Percentiles rank a stretch among this genome's conserved stretches.
These are phyloP conservation scores for Ctenodactylus gundi DNA, from an alignment of 2,113 vertebrate species.

Conservation along the genomic window DNA sequence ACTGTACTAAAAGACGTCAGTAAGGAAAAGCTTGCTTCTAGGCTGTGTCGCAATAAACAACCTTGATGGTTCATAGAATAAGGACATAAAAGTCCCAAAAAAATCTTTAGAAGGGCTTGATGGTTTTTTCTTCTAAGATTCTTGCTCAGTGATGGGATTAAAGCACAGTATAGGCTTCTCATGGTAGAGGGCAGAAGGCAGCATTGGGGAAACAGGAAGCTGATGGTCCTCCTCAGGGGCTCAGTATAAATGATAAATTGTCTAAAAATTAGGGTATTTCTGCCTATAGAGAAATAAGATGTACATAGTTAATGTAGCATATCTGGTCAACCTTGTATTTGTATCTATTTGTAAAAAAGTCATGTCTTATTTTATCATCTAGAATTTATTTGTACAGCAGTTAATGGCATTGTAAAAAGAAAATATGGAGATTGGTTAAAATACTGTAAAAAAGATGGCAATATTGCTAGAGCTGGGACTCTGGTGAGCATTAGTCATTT, in stretches of 20 bases:
- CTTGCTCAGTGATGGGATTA: conserved; percentile 76
- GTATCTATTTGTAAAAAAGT: conserved; percentile 88
- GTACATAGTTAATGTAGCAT: conserved; percentile 85
- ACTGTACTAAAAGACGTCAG: conserved; percentile 57
- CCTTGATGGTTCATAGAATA: conserved; percentile 48
- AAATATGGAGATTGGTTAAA: conserved; percentile 80
- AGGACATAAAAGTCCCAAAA: conserved; percentile 39
- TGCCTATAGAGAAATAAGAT: conserved; percentile 81
- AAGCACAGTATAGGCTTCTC: conserved; percentile 78
- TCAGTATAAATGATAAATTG: conserved; percentile 76
- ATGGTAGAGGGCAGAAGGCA: conserved; percentile 73
- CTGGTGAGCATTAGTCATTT: conserved; percentile 80
- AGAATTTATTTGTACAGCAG: conserved; percentile 86
- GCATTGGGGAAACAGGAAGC: conserved; percentile 75
- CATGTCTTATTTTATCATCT: conserved; percentile 83
- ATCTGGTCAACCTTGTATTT: conserved; percentile 83
- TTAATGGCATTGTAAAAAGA: conserved; percentile 81
- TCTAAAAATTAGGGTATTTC: conserved; percentile 75
- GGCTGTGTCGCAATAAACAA: conserved; percentile 32
- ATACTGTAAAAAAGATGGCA: conserved; percentile 83
- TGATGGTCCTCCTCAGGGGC: conserved; percentile 77
- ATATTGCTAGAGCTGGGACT: conserved; percentile 87
- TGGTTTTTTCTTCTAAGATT: conserved; percentile 74
- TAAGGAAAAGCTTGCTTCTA: conserved; percentile 61
- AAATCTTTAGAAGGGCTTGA: conserved; percentile 49